These are phyloP conservation scores for Macaca fascicularis DNA, from an alignment of 2,113 vertebrate species.

Conservation along the genomic window DNA sequence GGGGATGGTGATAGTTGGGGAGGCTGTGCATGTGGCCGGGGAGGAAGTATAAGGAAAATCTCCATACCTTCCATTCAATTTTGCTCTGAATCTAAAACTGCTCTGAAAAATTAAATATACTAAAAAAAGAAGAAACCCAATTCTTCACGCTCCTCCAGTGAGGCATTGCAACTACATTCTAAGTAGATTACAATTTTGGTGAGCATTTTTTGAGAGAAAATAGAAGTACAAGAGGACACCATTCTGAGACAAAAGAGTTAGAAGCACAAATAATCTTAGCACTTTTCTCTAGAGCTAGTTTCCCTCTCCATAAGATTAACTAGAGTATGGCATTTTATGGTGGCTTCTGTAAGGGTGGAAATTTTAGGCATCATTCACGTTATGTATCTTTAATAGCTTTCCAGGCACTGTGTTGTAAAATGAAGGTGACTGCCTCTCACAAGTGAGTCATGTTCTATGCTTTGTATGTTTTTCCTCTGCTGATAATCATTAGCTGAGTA, in stretches of 20 bases:
- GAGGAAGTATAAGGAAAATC: neutral
- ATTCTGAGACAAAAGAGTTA: neutral
- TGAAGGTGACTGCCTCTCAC: neutral
- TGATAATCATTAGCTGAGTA: neutral
- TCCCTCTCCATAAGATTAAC: neutral
- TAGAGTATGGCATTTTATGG: neutral
- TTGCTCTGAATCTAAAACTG: neutral
- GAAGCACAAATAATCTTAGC: neutral
- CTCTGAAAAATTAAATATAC: neutral
- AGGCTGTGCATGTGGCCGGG: too few relatives aligned
- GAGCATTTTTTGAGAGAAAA: neutral
- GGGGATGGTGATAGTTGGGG: neutral
- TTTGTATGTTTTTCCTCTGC: neutral
- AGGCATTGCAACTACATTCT: neutral
- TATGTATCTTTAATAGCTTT: neutral
- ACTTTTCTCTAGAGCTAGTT: neutral
- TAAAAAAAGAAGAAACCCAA: neutral
- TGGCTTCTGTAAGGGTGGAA: neutral
- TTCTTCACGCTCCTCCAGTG: neutral
- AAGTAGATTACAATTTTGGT: neutral
- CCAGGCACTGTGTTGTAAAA: neutral
- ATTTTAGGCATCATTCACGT: neutral
- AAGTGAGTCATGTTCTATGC: neutral
- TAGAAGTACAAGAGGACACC: neutral
- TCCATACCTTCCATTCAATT: neutral